Evolutionary conservation across 2,113 vertebrate genomes (phyloP), one percentile per base, ranked within the genome.

Genomic region (Panthera tigris): DNA sequence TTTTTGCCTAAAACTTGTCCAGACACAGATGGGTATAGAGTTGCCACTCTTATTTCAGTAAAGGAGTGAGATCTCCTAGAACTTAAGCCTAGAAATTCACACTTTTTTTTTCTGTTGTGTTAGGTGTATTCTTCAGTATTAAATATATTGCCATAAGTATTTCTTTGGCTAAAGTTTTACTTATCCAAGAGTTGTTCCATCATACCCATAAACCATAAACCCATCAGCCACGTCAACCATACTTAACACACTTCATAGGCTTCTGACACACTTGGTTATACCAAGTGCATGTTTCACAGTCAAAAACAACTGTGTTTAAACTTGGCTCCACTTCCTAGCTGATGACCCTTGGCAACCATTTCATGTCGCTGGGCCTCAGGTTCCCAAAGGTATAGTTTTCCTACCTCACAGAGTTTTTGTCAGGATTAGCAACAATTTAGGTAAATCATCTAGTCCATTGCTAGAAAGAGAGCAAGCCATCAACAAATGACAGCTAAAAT

Each of bases 121-220:
- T 69, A 96, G 57, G 23, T 45, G 81, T 23, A 81, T 31, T 61
- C 84, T 92, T 92, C 33, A 79, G 52, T 88, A 95, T 90, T 93
- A 95, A 95, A 82, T 91, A 71, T 39, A 91, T 52, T 57, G 78
- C 39, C 31, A n/a, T 76, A 93, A 94, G 85, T 63, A 84, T 57
- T 96, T 96, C 25, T 89, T 97, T 93, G 78, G 78, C 86, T 41
- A 91, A 89, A 84, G 55, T 92, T 96, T 33, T 95, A 92, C 79
- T 97, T 96, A 82, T 92, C 97, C 65, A 52, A 92, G 23, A 41
- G 23, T 41, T 94, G 18, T 78, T 89, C 29, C n/a, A 83, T 45
- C n/a, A 71, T 55, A 74, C 31, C 39, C 81, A 95, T 48, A 87
- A 97, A 63, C n/a, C 65, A 95, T 76, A 91, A 65, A 21, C 71